These are phyloP conservation scores for Labeo rohita DNA, from an alignment of 2,113 vertebrate species.

Conservation along the genomic window DNA sequence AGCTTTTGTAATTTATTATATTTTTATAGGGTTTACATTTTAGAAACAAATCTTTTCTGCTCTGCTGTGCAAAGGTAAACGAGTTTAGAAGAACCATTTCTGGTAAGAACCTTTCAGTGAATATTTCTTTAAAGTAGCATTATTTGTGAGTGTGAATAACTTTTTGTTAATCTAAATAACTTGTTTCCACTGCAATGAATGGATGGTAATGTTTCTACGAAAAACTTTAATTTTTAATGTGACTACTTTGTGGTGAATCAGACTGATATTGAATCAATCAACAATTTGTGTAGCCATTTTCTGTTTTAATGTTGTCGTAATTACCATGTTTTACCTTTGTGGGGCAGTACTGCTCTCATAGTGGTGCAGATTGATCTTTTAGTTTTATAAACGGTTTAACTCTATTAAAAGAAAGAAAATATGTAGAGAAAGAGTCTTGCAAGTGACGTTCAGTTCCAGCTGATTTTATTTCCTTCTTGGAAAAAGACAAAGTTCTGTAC, in stretches of 20 bases:
- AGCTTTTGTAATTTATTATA: too few species aligned
- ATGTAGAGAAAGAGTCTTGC: conserved; percentile 58
- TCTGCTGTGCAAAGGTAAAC: background rate
- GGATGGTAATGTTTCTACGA: background rate
- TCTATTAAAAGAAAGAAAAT: background rate
- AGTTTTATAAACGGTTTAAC: background rate
- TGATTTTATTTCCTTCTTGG: conserved; percentile 99
- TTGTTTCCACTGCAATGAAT: background rate
- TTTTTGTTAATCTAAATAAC: background rate
- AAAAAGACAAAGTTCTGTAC: conserved; percentile 86
- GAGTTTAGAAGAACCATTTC: background rate
- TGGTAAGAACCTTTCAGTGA: too few species aligned
- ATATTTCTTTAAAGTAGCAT: background rate
- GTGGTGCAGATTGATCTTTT: background rate
- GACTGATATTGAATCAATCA: background rate
- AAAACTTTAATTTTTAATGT: background rate
- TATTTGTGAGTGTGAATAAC: background rate
- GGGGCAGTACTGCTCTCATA: background rate
- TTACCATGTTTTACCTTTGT: background rate
- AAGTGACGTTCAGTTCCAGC: conserved; percentile 96
- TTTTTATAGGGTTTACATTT: too few species aligned
- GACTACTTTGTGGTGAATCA: background rate
- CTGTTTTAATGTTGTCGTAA: background rate
- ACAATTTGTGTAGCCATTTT: background rate
- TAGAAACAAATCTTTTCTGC: background rate